Base-by-base conservation (phyloP, 2,888 invertebrate species). In the Bembecia ichneumoniformis region DNA sequence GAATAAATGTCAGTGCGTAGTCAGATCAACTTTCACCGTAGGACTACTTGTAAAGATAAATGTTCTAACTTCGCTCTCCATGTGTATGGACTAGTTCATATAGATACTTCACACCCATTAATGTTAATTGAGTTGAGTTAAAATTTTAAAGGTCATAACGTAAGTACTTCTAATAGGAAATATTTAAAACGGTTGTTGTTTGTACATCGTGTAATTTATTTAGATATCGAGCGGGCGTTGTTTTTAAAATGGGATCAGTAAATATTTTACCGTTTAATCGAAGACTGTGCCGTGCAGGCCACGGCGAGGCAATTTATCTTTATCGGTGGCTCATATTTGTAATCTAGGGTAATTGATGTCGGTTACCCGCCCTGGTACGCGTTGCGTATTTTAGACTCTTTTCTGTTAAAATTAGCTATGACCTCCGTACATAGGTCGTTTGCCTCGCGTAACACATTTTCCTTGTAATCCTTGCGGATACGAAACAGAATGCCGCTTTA, bases 21-120 rank as follows among this genome's bases (percentile, higher is more conserved):
- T 53, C 62, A 51, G 66, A 67, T 72, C 70, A 73, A 79, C 81
- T 81, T 81, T 81, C 79, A 75, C 80, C 73, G 58, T 55, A 14
- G 54, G 55, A 61, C 64, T 28, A 28, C 28, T 28, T 28, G 28
- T 28, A 28, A 28, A 28, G 28, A 28, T 28, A 28, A 28, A 28
- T 28, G 28, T 28, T 28, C 28, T 28, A 28, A 28, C 28, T 28
- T 28, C 9, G 28, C 28, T 28, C 28, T 28, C 28, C 28, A 2
- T 28, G 28, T 28, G 2, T 28, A 9, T 28, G 28, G 28, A 28
- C 28, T 28, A 28, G 28, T 28, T 28, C 2, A 28, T 7, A 28
- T 28, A 28, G 28, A 28, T 28, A 28, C 28, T 28, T 28, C 20
- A 28, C 28, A 28, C 2, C 9, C 28, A 28, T 7, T 28, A 28